Evolutionary conservation across 1,140 invertebrate genomes (phyloP).

Genomic region (Steinernema khuongi): DNA sequence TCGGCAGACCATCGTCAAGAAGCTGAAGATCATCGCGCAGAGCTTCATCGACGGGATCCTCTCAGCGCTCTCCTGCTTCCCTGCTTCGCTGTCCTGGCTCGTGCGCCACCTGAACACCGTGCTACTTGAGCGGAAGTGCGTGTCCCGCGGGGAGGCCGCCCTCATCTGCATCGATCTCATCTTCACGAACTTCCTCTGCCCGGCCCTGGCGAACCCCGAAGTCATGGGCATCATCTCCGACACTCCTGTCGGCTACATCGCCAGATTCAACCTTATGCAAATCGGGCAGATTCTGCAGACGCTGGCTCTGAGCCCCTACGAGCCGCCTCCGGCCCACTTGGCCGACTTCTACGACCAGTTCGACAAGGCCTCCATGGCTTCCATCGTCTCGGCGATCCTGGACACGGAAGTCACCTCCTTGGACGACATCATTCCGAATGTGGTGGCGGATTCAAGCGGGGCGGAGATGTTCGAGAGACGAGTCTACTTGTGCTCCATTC

Average conservation of each 20-base stretch:
- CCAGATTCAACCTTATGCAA: conserved; percentile 85
- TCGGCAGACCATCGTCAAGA: conserved; percentile 65
- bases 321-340: conserved; percentile 62
- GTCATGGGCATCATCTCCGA: conserved; percentile 86
- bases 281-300: conserved; percentile 81
- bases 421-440: conserved; percentile 45
- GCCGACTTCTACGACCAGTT: conserved; percentile 72
- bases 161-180: conserved; percentile 80
- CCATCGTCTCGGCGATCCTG: conserved; percentile 44
- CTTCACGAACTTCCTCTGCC: conserved; percentile 88
- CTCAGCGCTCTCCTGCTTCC: conserved; percentile 84
- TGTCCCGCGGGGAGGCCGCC: conserved; percentile 62
- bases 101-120: conserved; percentile 64
- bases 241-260: conserved; percentile 81
- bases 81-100: conserved; percentile 68
- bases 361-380: conserved; percentile 65
- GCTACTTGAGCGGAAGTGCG: conserved; percentile 60
- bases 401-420: conserved; percentile 32
- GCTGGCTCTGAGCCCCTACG: conserved; percentile 67
- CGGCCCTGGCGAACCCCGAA: conserved; percentile 90
- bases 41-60: conserved; percentile 73
- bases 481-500: conserved; percentile 48
- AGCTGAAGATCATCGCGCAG: conserved; percentile 73
- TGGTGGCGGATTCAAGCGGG: conserved; percentile 36
- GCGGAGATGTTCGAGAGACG: conserved; percentile 42